phyloP scores from a whole-genome alignment of 2,888 invertebrate species.

The Patella caerulea region DNA sequence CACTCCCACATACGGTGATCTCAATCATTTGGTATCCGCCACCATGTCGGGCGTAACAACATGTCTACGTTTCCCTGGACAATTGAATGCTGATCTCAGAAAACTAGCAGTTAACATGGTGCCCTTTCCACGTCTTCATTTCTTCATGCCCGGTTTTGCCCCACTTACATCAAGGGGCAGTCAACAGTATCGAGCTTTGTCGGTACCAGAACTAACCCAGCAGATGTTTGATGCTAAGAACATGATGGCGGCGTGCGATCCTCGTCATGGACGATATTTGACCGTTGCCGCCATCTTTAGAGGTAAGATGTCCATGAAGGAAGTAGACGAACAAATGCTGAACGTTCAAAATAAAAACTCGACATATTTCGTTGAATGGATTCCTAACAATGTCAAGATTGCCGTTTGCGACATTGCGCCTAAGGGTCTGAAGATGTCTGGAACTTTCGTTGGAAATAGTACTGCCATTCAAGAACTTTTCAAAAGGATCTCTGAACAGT shows the following conservation, averaged over 20 bases:
- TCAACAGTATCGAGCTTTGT: background rate
- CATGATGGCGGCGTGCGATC: slow-evolving; percentile 8
- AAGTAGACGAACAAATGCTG: slow-evolving; percentile 4
- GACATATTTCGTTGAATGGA: slow-evolving; percentile 6
- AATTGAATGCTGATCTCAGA: slow-evolving; percentile 6
- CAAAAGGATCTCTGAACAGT: slow-evolving; percentile 4
- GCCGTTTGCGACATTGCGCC: background rate
- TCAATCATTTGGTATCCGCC: slow-evolving; percentile 2
- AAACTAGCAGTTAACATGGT: slow-evolving; percentile 1
- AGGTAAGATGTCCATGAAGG: slow-evolving; percentile 8
- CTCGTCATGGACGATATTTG: slow-evolving; percentile 1
- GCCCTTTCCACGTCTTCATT: background rate
- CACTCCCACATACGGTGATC: slow-evolving; percentile 4
- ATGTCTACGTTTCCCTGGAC: slow-evolving; percentile 5
- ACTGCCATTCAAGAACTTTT: background rate
- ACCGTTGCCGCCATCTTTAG: slow-evolving; percentile 6
- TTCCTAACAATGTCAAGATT: slow-evolving; percentile 1
- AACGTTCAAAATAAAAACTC: background rate
- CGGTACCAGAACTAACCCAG: background rate
- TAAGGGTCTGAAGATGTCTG: background rate
- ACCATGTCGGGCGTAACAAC: slow-evolving; percentile 5
- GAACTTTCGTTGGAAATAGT: slow-evolving; percentile 1
- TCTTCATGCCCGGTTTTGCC: slow-evolving; percentile 13
- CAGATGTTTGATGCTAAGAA: slow-evolving; percentile 10
- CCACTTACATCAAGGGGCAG: background rate